A percentile compares a stretch with the other conserved stretches of the same genome.
Conservation (phyloP, 1,140 invertebrate genomes). For the Saxidomus purpurata region DNA sequence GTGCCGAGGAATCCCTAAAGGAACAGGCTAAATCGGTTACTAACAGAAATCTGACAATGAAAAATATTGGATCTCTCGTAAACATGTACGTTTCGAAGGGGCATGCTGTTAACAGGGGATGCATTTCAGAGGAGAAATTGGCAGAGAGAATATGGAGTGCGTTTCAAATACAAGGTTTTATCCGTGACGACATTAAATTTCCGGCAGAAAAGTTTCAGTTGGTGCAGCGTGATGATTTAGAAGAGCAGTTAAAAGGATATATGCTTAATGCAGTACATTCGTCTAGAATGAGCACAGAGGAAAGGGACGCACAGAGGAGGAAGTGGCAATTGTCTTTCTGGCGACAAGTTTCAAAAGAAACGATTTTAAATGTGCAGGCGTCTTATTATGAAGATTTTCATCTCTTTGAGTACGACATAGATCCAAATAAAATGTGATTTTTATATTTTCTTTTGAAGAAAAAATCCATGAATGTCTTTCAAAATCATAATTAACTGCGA, state of each 20-base stretch:
- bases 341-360: background rate
- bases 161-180: conserved; percentile 41
- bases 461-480: no score
- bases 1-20: background rate
- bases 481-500: no score
- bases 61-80: background rate
- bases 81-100: background rate
- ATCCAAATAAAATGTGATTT: background rate
- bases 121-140: background rate
- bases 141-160: conserved; percentile 32
- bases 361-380: background rate
- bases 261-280: background rate
- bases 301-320: background rate
- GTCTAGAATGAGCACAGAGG: background rate
- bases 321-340: background rate
- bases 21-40: no score
- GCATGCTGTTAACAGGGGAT: background rate
- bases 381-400: conserved; percentile 39
- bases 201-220: background rate
- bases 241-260: background rate
- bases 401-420: conserved; percentile 9
- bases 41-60: no score
- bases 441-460: no score
- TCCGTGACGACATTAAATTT: background rate
- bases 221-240: background rate